These are phyloP conservation scores for Criorhina ranunculi DNA, from an alignment of 2,888 invertebrate genomes.

Conservation along the genomic window DNA sequence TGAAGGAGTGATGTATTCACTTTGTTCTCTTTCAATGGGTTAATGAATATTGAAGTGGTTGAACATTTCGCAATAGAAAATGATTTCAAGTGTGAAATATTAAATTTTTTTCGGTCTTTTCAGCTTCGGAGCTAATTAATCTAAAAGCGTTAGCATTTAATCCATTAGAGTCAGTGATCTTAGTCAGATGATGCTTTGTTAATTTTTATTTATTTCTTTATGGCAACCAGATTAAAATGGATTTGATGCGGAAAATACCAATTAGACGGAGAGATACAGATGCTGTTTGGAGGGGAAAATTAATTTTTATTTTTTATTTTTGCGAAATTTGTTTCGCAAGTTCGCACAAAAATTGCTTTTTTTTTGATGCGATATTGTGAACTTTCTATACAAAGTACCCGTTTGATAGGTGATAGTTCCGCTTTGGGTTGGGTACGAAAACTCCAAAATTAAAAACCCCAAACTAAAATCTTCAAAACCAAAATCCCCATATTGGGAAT, in stretches of 20 bases:
- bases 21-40: not conserved
- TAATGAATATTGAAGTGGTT: constrained; percentile 35
- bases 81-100: constrained; percentile 27
- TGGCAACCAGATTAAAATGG: not conserved
- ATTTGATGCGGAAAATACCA: constrained; percentile 32
- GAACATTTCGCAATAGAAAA: not conserved
- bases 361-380: too few species aligned
- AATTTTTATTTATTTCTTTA: constrained; percentile 11
- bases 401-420: too few species aligned
- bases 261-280: too few species aligned
- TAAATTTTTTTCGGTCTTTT: not conserved
- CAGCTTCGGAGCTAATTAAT: constrained; percentile 30
- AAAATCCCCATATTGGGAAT: too few species aligned
- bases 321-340: too few species aligned
- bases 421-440: too few species aligned
- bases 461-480: too few species aligned
- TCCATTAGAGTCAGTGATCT: constrained; percentile 49
- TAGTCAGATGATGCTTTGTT: constrained; percentile 30
- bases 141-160: constrained; percentile 42
- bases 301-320: too few species aligned
- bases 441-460: too few species aligned
- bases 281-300: too few species aligned
- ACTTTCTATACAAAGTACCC: too few species aligned
- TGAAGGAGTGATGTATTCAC: not conserved
- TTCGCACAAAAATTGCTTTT: too few species aligned